Base-by-base conservation (phyloP, 2,113 vertebrate species). In the Odontophorus gujanensis region DNA sequence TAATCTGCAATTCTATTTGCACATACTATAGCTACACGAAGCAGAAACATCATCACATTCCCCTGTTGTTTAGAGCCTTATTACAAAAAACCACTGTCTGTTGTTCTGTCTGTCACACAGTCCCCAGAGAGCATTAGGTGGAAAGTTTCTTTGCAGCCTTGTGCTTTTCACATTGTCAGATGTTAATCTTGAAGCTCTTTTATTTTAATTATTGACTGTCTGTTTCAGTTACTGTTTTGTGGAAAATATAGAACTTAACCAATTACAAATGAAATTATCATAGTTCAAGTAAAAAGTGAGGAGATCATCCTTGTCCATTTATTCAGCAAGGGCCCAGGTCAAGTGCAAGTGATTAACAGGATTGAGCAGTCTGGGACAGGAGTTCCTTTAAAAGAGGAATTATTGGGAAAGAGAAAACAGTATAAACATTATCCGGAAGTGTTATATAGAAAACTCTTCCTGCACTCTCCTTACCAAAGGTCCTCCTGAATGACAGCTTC, bases 1-100 rank as follows among this genome's bases (percentile, higher is more conserved):
- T 97, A 97, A 97, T 97, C 96, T 96, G 68, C 59, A 72, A n/a
- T 92, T 93, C 72, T 91, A n/a, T 95, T 96, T 97, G 81, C 95
- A 65, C 94, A 91, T 93, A 55, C 58, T 82, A 68, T 81, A 89
- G 69, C 77, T 96, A 78, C 89, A 87, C 50, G 68, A 88, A 91
- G 78, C 91, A 88, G 89, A 91, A 96, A 95, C 96, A 89, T 90
- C 94, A 95, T 8, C 32, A 0, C 43, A 58, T 94, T 97, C 80
- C 87, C 81, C 48, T 94, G 67, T 53, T 72, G 40, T 89, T 95
- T 89, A 69, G 57, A 45, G 78, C 85, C 72, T 85, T 75, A 71
- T 84, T 94, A 79, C 75, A 89, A 95, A 95, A 30, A 53, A 17
- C 30, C 47, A 48, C 20, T 24, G 65, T 91, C 81, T 88, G 85